phyloP scores from a whole-genome alignment of 2,888 invertebrate genomes.

The Standfussiana lucernea region DNA sequence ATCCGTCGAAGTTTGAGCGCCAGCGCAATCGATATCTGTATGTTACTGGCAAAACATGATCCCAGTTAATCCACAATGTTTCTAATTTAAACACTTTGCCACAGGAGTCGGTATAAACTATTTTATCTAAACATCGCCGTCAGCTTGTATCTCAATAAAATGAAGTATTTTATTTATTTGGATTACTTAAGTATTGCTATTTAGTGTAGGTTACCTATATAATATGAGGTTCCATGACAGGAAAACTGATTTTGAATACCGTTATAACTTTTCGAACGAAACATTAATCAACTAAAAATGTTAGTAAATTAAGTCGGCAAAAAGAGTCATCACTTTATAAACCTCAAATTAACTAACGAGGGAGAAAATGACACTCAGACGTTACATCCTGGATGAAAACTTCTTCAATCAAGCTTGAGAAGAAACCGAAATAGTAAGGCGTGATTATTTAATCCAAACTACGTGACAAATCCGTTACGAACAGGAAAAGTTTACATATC shows the following conservation, averaged over 20 bases:
- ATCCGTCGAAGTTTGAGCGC: conserved; percentile 65
- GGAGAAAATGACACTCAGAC: background rate
- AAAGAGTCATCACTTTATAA: background rate
- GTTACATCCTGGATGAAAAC: background rate
- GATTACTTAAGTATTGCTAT: background rate
- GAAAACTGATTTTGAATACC: background rate
- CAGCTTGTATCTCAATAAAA: background rate
- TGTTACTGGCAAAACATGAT: conserved; percentile 23
- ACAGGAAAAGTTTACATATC: conserved; percentile 28
- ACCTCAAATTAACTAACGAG: background rate
- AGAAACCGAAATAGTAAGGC: background rate
- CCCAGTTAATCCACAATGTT: background rate
- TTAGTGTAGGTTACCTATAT: background rate
- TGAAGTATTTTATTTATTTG: background rate
- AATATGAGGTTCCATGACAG: background rate
- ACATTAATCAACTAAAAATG: background rate
- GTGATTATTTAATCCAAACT: conserved; percentile 1
- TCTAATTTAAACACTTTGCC: background rate
- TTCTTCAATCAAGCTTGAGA: background rate
- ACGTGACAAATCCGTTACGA: conserved; percentile 16
- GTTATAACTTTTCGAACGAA: background rate
- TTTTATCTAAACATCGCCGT: background rate
- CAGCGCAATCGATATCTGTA: conserved; percentile 65
- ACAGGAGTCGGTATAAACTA: background rate
- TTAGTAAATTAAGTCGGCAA: background rate